These are phyloP conservation scores for Solenopsis fugax DNA, from an alignment of 1,140 invertebrate species.

Conservation along the genomic window DNA sequence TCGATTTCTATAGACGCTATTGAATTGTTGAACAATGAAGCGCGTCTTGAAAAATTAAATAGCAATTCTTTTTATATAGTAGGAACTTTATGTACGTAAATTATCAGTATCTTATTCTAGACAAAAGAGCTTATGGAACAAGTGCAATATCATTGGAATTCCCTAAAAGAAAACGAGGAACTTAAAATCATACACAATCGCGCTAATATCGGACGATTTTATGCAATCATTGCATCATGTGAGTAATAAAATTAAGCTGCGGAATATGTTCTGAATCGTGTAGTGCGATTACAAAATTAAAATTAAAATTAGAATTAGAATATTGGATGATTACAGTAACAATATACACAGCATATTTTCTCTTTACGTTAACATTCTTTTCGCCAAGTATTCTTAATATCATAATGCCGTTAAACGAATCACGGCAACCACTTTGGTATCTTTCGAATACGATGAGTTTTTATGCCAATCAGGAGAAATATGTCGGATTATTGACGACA, in stretches of 20 bases:
- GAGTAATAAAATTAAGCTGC: background rate
- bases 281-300: background rate
- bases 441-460: slow-evolving; percentile 38
- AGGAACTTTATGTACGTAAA: background rate
- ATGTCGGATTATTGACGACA: background rate
- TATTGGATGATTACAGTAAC: slow-evolving; percentile 10
- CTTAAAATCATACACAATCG: slow-evolving; percentile 24
- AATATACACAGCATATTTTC: background rate
- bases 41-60: background rate
- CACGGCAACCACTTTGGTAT: background rate
- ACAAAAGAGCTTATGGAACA: slow-evolving; percentile 22
- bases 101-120: slow-evolving; percentile 11
- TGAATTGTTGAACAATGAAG: background rate
- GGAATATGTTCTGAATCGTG: background rate
- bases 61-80: background rate
- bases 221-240: background rate
- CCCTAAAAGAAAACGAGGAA: slow-evolving; percentile 46
- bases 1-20: background rate
- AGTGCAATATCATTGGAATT: slow-evolving; percentile 13
- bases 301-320: background rate
- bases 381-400: slow-evolving; percentile 56
- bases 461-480: slow-evolving; percentile 27
- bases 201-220: background rate
- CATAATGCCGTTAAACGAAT: slow-evolving; percentile 62
- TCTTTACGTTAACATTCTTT: slow-evolving; percentile 2